phyloP scores from a whole-genome alignment of 1,140 invertebrate species.

The Oryzaephilus surinamensis region DNA sequence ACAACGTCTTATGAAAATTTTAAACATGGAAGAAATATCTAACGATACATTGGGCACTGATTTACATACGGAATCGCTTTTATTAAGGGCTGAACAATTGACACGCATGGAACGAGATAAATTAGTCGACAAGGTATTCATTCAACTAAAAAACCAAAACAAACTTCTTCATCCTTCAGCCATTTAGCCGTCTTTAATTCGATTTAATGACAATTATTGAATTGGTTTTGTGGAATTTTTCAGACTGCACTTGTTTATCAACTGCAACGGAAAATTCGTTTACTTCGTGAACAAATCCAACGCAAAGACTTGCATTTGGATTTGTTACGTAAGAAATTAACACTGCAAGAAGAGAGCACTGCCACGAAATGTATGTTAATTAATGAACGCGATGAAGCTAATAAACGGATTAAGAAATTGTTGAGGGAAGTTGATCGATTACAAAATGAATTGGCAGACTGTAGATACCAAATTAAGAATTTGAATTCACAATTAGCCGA shows the following conservation, averaged over 20 bases:
- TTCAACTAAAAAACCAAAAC: slow-evolving; percentile 1
- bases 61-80: slow-evolving; percentile 64
- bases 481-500: slow-evolving; percentile 68
- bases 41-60: slow-evolving; percentile 68
- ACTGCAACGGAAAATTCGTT: slow-evolving; percentile 67
- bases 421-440: slow-evolving; percentile 65
- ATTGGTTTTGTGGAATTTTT: too few relatives aligned
- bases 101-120: slow-evolving; percentile 66
- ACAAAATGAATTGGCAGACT: slow-evolving; percentile 59
- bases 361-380: slow-evolving; percentile 49
- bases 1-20: slow-evolving; percentile 56
- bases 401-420: slow-evolving; percentile 60
- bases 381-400: slow-evolving; percentile 66
- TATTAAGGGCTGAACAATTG: slow-evolving; percentile 65
- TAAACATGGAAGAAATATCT: slow-evolving; percentile 67
- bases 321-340: slow-evolving; percentile 73
- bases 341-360: slow-evolving; percentile 65
- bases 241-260: slow-evolving; percentile 77
- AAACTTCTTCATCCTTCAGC: too few relatives aligned
- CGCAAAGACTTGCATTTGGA: slow-evolving; percentile 85
- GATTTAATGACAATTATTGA: too few relatives aligned
- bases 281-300: slow-evolving; percentile 77
- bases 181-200: too few relatives aligned
- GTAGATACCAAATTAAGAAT: slow-evolving; percentile 59
- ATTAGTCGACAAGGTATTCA: slow-evolving; percentile 61